Evolutionary conservation across 1,140 invertebrate species (phyloP), one percentile per base, ranked within the genome.

Genomic region (Listronotus bonariensis): DNA sequence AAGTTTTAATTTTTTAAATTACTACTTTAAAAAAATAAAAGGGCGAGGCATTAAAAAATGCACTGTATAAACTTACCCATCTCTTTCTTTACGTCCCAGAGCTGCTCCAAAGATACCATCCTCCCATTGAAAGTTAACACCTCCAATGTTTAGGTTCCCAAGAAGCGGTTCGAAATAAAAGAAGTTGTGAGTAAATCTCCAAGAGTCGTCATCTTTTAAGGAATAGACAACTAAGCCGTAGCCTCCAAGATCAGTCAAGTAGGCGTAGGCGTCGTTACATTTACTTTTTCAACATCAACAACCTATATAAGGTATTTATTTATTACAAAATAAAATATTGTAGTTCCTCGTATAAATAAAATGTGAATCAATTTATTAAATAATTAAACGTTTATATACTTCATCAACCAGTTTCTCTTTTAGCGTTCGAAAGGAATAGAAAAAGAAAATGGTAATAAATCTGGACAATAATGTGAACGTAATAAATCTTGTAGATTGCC

Each of bases 131-230:
- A 90, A 90, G 67, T 87, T 84, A 5, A 88, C 82, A 7, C 88
- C 88, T 17, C 82, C 86, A 8, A 91, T 83, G 69, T 85, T 87
- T 70, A 85, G 89, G 56, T 88, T 83, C 9, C 88, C 89, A 64
- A 87, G 80, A 9, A 91, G 74, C 0, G 90, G 90, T 74, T 92
- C 90, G 54, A 91, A 90, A 77, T 89, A 83, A 83, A 92, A 92
- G 78, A 86, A 92, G 74, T 91, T 89, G 71, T 92, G 90, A 57
- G 85, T 79, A 1, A 92, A 83, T 17, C 89, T 82, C 85, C 89
- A 92, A 0, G 89, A 90, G 58, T 88, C 85, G 68, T 92, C 85
- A 12, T 87, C 81, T 38, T 86, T 84, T 68, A 86, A 82, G 41
- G 85, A 88, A 73, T 92, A 92, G 0, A 92, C 89, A 0, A 92